These are phyloP conservation scores for Lacerta bilineata DNA, from an alignment of 2,797 vertebrate species.

Conservation along the genomic window DNA sequence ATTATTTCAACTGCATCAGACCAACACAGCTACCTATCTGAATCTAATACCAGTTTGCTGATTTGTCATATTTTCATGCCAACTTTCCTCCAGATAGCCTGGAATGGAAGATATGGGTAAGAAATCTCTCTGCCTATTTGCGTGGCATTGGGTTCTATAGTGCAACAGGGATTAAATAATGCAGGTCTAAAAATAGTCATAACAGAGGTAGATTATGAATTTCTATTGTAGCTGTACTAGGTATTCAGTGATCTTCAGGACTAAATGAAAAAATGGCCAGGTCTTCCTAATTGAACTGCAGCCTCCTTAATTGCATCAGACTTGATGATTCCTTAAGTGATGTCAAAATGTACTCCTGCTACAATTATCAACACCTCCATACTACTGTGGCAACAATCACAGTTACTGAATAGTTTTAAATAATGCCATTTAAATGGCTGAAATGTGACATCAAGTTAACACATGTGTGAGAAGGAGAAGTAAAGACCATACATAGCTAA, in stretches of 20 bases:
- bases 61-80: no score
- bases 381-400: background rate
- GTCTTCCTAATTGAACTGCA: background rate
- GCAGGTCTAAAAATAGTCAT: no score
- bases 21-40: no score
- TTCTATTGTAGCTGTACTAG: no score
- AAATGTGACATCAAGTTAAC: background rate
- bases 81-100: background rate
- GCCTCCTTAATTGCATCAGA: no score
- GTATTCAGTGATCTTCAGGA: background rate
- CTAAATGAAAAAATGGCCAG: background rate
- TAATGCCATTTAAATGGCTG: background rate
- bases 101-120: background rate
- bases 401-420: background rate
- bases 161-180: no score
- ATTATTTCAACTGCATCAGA: no score
- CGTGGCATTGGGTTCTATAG: no score
- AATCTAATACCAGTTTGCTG: no score
- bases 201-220: no score
- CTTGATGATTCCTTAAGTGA: background rate
- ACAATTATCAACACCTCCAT: background rate
- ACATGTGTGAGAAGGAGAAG: background rate
- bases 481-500: background rate
- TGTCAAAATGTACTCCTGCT: background rate
- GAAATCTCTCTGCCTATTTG: no score